Conservation (phyloP, 2,888 invertebrate species). For the Sinopyrophorus schimmeli region DNA sequence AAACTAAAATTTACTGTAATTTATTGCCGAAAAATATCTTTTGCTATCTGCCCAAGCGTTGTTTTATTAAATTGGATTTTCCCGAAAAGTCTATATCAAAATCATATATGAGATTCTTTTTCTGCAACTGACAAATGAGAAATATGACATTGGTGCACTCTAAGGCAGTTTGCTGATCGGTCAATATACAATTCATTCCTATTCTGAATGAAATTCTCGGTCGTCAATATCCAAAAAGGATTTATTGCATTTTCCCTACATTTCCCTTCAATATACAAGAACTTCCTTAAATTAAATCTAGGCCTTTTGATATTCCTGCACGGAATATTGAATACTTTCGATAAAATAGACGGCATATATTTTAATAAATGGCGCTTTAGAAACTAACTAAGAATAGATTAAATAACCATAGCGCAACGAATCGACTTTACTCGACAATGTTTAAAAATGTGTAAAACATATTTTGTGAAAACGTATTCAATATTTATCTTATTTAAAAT, state of each 20-base stretch:
- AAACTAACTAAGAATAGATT: no score
- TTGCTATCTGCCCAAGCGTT: no score
- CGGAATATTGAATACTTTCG: slow-evolving; percentile 2
- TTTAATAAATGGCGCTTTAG: no score
- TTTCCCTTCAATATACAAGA: slow-evolving; percentile 9
- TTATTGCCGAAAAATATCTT: no score
- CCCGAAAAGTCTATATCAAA: not conserved
- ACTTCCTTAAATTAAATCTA: slow-evolving; percentile 7
- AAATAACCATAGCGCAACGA: not conserved
- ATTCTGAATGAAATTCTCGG: slow-evolving; percentile 14
- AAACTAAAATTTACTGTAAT: no score
- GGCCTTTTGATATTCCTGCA: not conserved
- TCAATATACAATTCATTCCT: slow-evolving; percentile 13
- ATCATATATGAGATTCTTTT: not conserved
- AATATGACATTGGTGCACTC: not conserved
- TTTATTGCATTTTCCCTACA: slow-evolving; percentile 15
- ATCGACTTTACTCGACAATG: not conserved
- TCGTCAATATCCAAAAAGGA: slow-evolving; percentile 8
- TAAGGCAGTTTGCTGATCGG: not conserved
- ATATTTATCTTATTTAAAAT: slow-evolving; percentile 21
- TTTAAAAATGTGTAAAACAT: slow-evolving; percentile 6
- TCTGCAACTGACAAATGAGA: not conserved
- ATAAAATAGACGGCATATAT: no score
- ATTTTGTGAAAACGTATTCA: slow-evolving; percentile 10
- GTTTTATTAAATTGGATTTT: not conserved